phyloP scores from a whole-genome alignment of 2,797 vertebrate species.

The Ispidina picta region DNA sequence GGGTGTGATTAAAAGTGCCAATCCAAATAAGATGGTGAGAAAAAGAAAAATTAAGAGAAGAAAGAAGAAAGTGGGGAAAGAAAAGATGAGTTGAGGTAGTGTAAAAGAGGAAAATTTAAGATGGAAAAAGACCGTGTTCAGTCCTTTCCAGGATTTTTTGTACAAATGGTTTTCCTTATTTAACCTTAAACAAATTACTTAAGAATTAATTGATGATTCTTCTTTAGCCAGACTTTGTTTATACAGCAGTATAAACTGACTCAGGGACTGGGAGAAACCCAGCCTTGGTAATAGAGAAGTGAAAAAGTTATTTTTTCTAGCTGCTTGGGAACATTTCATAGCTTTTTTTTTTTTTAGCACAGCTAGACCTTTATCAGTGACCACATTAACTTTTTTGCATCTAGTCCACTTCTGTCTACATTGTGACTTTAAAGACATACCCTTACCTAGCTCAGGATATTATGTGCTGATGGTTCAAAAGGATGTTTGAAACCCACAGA shows the following conservation, averaged over 20 bases:
- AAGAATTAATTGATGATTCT: background rate
- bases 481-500: background rate
- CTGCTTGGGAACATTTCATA: background rate
- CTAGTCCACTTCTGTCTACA: background rate
- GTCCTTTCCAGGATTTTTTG: background rate
- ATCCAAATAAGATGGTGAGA: background rate
- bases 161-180: background rate
- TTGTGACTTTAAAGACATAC: background rate
- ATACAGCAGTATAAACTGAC: background rate
- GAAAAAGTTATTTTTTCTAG: background rate
- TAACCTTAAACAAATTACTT: background rate
- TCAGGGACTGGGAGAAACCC: background rate
- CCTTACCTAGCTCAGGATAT: background rate
- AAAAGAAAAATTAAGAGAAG: background rate
- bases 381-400: background rate
- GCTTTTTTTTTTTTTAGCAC: background rate
- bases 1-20: background rate
- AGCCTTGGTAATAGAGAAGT: background rate
- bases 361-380: background rate
- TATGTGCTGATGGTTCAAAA: background rate
- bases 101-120: background rate
- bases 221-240: background rate
- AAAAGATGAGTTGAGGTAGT: background rate
- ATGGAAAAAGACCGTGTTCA: background rate
- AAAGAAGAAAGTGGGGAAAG: background rate